Conservation (phyloP, 1,140 invertebrate genomes). For the Brachystomella parvula region DNA sequence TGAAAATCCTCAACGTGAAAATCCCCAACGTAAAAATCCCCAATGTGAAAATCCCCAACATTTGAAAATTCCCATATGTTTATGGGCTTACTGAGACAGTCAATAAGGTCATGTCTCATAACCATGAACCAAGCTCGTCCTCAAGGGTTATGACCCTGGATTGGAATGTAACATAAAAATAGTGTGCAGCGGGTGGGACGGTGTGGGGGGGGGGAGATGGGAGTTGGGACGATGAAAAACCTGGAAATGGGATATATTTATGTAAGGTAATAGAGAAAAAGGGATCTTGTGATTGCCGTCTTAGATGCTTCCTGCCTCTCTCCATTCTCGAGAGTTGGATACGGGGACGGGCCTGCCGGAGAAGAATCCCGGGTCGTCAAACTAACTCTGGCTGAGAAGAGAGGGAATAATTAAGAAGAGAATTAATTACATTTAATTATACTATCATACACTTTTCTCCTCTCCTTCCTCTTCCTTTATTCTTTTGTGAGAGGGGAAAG, state of each 20-base stretch:
- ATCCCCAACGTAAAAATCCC: too few species aligned
- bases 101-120: too few species aligned
- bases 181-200: too few species aligned
- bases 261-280: constrained; percentile 4
- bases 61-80: too few species aligned
- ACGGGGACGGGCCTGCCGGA: too few species aligned
- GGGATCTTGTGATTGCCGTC: not conserved
- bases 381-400: not conserved
- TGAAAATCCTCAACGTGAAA: too few species aligned
- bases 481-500: not conserved
- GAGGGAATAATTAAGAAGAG: constrained; percentile 37
- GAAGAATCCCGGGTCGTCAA: not conserved
- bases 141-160: too few species aligned
- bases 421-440: constrained; percentile 40
- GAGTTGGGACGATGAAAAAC: constrained; percentile 14
- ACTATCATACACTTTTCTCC: constrained; percentile 31
- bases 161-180: too few species aligned
- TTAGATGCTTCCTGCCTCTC: not conserved
- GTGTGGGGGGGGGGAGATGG: not conserved
- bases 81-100: too few species aligned
- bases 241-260: constrained; percentile 18
- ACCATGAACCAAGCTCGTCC: too few species aligned
- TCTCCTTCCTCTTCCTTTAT: constrained; percentile 24
- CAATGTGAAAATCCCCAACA: too few species aligned
- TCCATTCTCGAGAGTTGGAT: too few species aligned